Base-by-base conservation (phyloP, 2,797 vertebrate species). In the Discoglossus pictus region DNA sequence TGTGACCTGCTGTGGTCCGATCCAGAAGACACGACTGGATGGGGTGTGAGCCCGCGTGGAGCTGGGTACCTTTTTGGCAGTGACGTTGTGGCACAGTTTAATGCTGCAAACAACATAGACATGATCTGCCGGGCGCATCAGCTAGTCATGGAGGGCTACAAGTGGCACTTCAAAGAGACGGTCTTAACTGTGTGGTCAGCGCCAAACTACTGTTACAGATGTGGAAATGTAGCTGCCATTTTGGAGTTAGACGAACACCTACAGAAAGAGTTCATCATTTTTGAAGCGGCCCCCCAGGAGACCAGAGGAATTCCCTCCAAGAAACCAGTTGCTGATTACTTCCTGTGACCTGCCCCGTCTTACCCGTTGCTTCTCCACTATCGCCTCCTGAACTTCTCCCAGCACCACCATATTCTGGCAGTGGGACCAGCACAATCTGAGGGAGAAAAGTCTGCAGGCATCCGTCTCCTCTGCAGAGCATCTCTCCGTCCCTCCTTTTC, bases 181-280 rank as follows among this genome's bases (percentile, higher is more conserved):
- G 95, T 98, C 71, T 92, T 98, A 60, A 98, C 95, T 0, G 96
- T 98, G 70, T 98, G 96, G 96, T 97, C 95, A 0, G 96, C 96
- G 2, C 95, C 95, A 36, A 98, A 98, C 86, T 98, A 98, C 87
- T 98, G 96, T 82, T 98, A 92, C 78, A 82, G 96, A 74, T 98
- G 96, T 55, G 96, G 96, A 13, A 98, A 98, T 0, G 96, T 98
- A 75, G 96, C 96, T 0, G 96, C 96, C 78, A 98, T 98, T 75
- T 66, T 98, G 87, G 94, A 98, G 83, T 88, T 98, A 76, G 96
- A 98, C 1, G 95, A 98, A 68, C 96, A 98, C 82, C 90, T 97
- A 80, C 95, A 98, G 84, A 93, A 97, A 75, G 95, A 98, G 55
- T 98, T 98, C 85, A 98, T 97, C 83, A 98, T 98, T 74, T 98